These are phyloP conservation scores for Buceros bicornis DNA, from an alignment of 2,797 vertebrate genomes.

Conservation along the genomic window DNA sequence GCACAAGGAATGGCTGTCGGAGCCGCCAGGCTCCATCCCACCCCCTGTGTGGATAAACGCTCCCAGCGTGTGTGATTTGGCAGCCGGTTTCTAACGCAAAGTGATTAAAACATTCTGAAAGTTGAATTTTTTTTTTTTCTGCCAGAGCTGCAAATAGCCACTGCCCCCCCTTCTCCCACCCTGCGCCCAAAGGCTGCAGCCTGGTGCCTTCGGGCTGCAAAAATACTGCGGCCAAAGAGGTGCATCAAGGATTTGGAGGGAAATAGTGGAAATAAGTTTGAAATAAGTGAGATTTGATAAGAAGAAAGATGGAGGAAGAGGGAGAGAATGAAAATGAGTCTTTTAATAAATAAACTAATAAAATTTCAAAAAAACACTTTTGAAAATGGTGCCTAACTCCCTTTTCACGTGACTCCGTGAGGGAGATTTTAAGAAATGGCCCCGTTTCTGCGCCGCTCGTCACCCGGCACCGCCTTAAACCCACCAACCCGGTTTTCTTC, in stretches of 20 bases:
- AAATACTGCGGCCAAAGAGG: background rate
- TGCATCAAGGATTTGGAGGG: too few species aligned
- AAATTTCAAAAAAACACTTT: too few species aligned
- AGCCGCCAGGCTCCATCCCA: background rate
- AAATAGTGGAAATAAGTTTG: too few species aligned
- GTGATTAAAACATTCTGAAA: background rate
- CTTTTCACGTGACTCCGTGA: fast-evolving
- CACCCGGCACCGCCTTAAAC: background rate
- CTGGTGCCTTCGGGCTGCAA: background rate
- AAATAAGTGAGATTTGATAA: too few species aligned
- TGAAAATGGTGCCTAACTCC: too few species aligned
- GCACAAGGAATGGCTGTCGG: background rate
- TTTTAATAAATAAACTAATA: too few species aligned
- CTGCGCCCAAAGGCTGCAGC: background rate
- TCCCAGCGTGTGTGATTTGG: background rate
- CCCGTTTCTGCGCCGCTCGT: fast-evolving
- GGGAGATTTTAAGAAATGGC: background rate
- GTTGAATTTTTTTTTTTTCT: background rate
- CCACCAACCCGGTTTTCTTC: background rate
- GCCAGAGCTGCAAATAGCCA: too few species aligned
- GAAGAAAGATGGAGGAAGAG: too few species aligned
- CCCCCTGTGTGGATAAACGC: background rate
- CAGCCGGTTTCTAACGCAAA: background rate
- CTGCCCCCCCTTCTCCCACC: too few species aligned
- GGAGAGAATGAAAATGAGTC: too few species aligned